These are phyloP conservation scores for Cuculus canorus DNA, from an alignment of 2,797 vertebrate species.

Conservation along the genomic window DNA sequence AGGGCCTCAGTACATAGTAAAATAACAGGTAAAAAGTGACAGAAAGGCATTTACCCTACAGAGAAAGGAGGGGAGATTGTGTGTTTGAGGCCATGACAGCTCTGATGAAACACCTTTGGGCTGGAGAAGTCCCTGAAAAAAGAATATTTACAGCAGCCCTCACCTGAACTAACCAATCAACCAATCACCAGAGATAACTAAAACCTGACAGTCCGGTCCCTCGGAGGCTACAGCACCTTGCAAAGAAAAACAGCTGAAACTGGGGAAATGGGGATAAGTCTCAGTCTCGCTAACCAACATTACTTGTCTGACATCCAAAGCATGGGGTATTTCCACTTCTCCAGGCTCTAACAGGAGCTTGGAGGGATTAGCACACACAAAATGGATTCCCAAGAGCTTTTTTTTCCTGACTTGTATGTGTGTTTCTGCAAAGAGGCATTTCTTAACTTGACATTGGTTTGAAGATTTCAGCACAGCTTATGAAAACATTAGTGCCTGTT, in stretches of 20 bases:
- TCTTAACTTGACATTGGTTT: neutral
- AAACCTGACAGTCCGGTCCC: neutral
- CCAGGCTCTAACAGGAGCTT: neutral
- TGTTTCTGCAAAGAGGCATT: neutral
- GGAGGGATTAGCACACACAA: rapidly evolving
- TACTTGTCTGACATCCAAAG: neutral
- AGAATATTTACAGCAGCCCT: neutral
- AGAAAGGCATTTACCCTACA: rapidly evolving
- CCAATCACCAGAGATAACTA: neutral
- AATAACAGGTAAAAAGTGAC: neutral
- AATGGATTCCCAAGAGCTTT: neutral
- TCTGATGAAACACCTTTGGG: neutral
- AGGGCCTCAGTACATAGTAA: rapidly evolving
- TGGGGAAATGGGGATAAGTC: neutral
- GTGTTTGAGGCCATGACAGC: neutral
- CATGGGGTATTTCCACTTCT: neutral
- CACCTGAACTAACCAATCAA: neutral
- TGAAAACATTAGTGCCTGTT: neutral
- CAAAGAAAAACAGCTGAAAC: neutral
- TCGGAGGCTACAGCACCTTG: neutral
- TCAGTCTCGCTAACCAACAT: neutral
- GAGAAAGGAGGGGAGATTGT: neutral
- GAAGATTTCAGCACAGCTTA: neutral
- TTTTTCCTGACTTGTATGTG: neutral
- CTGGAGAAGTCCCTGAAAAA: neutral